These are phyloP conservation scores for Hypotaenidia okinawae DNA, from an alignment of 2,797 vertebrate genomes.

Conservation along the genomic window DNA sequence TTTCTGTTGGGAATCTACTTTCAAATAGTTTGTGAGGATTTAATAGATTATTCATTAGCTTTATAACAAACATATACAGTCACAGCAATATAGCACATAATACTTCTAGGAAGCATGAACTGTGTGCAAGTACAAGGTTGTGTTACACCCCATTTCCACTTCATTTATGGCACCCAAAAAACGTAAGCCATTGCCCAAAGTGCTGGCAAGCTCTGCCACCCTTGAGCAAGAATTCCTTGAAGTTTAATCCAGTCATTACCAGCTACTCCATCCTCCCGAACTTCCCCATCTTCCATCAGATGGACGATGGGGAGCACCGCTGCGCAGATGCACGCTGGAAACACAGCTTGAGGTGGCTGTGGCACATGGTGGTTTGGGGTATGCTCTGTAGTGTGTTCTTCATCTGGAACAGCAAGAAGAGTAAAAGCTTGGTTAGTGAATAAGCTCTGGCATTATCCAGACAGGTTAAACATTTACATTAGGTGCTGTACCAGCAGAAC, in stretches of 20 bases:
- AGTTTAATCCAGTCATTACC: conserved; percentile 75
- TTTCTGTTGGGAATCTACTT: neutral
- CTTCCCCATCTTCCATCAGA: conserved; percentile 97
- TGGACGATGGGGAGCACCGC: conserved; percentile 97
- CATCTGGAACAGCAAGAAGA: conserved; percentile 79
- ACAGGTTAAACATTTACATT: neutral
- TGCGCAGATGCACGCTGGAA: conserved; percentile 98
- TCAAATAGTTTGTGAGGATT: neutral
- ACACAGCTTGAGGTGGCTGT: conserved; percentile 96
- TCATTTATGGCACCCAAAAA: neutral
- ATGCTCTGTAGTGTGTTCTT: conserved; percentile 95
- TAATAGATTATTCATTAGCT: neutral
- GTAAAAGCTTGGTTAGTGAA: neutral
- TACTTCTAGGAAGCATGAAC: neutral
- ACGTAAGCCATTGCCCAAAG: neutral
- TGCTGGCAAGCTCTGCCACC: neutral
- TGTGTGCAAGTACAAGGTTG: neutral
- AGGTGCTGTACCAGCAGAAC: neutral
- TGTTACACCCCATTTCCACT: neutral
- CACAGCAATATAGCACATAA: neutral
- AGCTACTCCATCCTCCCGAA: conserved; percentile 96
- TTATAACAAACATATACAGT: neutral
- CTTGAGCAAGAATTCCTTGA: neutral
- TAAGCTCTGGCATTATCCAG: neutral
- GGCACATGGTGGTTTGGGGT: conserved; percentile 95